Evolutionary conservation across 2,888 invertebrate species (phyloP).

Genomic region (Ptychoptera albimana): DNA sequence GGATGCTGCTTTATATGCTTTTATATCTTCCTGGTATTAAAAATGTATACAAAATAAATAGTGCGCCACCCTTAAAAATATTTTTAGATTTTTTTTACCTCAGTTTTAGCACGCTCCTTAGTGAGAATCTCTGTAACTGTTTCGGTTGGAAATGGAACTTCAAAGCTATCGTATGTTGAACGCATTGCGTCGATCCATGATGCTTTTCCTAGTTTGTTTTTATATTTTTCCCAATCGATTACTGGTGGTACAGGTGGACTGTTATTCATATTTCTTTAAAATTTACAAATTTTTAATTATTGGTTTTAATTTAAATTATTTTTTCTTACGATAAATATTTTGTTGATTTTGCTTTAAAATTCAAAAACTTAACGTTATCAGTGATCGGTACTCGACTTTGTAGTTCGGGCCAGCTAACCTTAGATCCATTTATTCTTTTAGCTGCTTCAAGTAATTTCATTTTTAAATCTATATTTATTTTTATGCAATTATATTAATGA

Average conservation of each 20-base stretch:
- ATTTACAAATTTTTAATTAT: neutral
- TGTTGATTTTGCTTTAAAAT: no score
- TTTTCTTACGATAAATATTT: neutral
- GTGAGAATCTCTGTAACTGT: constrained; percentile 47
- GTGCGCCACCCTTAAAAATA: constrained; percentile 8
- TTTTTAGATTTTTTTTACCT: constrained; percentile 31
- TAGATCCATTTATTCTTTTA: no score
- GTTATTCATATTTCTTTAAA: constrained; percentile 15
- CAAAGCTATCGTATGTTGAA: constrained; percentile 56
- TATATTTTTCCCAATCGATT: constrained; percentile 72
- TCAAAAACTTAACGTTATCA: no score
- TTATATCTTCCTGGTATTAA: constrained; percentile 1
- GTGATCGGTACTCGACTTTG: no score
- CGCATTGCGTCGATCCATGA: constrained; percentile 74
- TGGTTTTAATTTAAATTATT: neutral
- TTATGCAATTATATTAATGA: no score
- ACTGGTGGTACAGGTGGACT: constrained; percentile 53
- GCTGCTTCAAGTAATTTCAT: no score
- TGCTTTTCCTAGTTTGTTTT: constrained; percentile 40
- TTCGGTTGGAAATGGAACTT: constrained; percentile 61
- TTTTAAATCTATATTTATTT: no score
- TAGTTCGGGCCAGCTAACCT: no score
- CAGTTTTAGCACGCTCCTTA: constrained; percentile 41
- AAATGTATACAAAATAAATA: constrained; percentile 14
- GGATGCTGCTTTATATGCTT: constrained; percentile 13